phyloP scores from a whole-genome alignment of 2,797 vertebrate genomes.

The Paratrypauchen microcephalus region DNA sequence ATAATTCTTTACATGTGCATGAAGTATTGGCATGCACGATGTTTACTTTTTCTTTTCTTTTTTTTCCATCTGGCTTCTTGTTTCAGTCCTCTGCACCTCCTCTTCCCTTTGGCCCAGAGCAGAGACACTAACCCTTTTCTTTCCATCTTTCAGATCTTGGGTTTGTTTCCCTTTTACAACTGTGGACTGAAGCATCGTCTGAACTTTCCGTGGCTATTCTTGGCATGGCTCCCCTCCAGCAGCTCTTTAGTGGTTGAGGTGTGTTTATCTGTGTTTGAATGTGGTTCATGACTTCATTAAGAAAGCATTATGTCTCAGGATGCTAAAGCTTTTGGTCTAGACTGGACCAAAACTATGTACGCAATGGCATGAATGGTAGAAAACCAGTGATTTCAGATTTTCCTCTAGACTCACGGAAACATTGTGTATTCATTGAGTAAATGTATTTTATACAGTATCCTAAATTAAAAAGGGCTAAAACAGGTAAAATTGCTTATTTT shows the following conservation, averaged over 20 bases:
- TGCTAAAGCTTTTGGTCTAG: conserved; percentile 3
- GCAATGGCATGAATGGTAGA: conserved; percentile 8
- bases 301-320: conserved; percentile 9
- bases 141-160: conserved; percentile 26
- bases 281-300: conserved; percentile 26
- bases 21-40: background rate
- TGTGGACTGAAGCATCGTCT: conserved; percentile 23
- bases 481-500: too few species aligned
- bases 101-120: conserved; percentile 11
- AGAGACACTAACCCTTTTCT: conserved; percentile 35
- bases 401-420: background rate
- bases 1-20: too few species aligned
- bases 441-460: background rate
- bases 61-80: conserved; percentile 11
- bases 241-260: conserved; percentile 21
- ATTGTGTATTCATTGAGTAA: background rate
- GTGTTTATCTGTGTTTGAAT: conserved; percentile 25
- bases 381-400: conserved; percentile 16
- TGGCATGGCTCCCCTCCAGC: background rate
- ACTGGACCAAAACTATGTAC: conserved; percentile 7
- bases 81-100: conserved; percentile 12
- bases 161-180: conserved; percentile 12
- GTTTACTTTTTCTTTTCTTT: background rate
- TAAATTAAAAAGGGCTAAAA: too few species aligned
- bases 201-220: conserved; percentile 38